These are phyloP conservation scores for Salarias fasciatus DNA, from an alignment of 2,797 vertebrate genomes.

Conservation along the genomic window DNA sequence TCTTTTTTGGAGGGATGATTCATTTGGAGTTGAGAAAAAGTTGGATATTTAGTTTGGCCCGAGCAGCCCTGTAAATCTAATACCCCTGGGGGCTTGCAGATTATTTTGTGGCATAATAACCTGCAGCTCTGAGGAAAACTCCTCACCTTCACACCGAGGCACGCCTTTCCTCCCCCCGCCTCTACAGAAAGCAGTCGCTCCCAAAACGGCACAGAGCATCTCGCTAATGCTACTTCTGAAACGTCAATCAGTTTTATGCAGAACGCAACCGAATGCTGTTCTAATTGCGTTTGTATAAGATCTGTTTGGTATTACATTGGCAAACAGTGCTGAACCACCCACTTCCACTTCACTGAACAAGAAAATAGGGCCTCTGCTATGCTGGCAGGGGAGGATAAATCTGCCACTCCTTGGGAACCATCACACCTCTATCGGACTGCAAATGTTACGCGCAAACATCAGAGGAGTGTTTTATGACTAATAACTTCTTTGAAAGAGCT, in stretches of 20 bases:
- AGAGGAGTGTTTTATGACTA: conserved; percentile 61
- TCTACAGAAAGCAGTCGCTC: conserved; percentile 34
- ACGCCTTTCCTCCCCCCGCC: conserved; percentile 29
- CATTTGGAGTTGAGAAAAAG: conserved; percentile 29
- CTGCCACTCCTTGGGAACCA: conserved; percentile 64
- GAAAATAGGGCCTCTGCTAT: conserved; percentile 66
- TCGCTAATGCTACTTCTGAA: conserved; percentile 41
- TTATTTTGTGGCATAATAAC: conserved; percentile 51
- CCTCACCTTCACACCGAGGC: conserved; percentile 42
- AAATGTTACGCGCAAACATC: conserved; percentile 61
- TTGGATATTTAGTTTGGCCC: conserved; percentile 39
- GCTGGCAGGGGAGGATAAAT: conserved; percentile 68
- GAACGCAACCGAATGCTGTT: conserved; percentile 59
- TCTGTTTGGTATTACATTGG: conserved; percentile 67
- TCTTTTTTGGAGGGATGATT: conserved; percentile 14
- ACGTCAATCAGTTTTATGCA: conserved; percentile 66
- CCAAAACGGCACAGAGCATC: conserved; percentile 41
- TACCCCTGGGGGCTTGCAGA: conserved; percentile 20
- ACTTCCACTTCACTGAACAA: conserved; percentile 73
- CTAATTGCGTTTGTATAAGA: conserved; percentile 75
- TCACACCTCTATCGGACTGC: conserved; percentile 64
- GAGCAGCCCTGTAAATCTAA: conserved; percentile 32
- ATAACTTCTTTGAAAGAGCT: conserved; percentile 54
- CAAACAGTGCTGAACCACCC: conserved; percentile 68
- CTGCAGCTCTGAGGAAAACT: conserved; percentile 41